Conservation (phyloP, 2,113 vertebrate species). For the Spizaetus ornatus region DNA sequence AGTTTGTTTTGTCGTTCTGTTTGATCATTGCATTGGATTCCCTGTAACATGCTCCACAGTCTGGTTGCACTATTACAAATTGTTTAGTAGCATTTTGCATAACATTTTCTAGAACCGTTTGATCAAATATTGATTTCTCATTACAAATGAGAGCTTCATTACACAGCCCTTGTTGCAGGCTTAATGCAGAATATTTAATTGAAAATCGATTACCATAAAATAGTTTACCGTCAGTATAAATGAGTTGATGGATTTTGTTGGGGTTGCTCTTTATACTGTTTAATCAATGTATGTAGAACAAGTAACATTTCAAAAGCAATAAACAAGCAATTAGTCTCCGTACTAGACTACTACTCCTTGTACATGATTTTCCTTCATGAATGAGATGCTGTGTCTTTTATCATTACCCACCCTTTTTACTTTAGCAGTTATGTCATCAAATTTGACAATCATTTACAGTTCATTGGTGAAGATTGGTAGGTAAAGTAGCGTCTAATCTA, state of each 20-base stretch:
- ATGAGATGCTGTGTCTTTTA: background rate
- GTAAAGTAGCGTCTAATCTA: background rate
- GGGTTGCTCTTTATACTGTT: background rate
- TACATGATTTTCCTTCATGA: background rate
- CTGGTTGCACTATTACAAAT: background rate
- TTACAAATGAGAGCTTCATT: background rate
- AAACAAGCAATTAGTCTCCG: background rate
- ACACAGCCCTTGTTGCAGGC: background rate
- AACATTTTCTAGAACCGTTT: background rate
- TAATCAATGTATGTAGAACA: background rate
- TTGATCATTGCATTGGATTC: background rate
- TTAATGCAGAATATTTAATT: background rate
- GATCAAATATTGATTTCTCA: background rate
- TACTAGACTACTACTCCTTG: background rate
- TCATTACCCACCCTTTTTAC: background rate
- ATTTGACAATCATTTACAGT: background rate
- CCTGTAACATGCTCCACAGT: background rate
- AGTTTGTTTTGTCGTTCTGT: background rate
- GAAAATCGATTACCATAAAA: background rate
- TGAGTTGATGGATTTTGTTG: background rate
- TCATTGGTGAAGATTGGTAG: background rate
- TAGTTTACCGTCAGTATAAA: background rate
- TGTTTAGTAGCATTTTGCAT: background rate
- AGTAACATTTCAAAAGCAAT: background rate
- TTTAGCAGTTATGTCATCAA: background rate